phyloP scores from a whole-genome alignment of 2,797 vertebrate species.

The Typhlichthys eigenmanni region DNA sequence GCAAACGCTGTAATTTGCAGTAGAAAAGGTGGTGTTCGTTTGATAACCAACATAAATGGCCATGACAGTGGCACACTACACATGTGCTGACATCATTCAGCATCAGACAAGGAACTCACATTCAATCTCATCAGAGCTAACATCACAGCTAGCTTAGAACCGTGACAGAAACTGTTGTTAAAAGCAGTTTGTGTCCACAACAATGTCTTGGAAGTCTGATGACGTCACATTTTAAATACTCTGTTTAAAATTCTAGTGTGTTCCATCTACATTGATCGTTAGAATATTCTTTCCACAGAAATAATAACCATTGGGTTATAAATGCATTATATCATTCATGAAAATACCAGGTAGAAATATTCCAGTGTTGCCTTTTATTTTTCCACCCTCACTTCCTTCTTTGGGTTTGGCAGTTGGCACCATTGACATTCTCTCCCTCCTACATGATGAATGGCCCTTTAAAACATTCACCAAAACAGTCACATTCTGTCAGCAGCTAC shows the following conservation, averaged over 20 bases:
- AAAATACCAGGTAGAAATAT: too few relatives aligned
- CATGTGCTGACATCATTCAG: not conserved
- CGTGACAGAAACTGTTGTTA: not conserved
- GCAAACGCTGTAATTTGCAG: constrained; percentile 1
- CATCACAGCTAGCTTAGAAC: not conserved
- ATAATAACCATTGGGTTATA: not conserved
- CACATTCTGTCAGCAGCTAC: not conserved
- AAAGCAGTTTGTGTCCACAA: not conserved
- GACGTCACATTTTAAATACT: not conserved
- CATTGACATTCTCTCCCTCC: not conserved
- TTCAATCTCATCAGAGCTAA: not conserved
- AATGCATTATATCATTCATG: not conserved
- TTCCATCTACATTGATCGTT: not conserved
- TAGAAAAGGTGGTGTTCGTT: not conserved
- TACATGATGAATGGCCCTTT: constrained; percentile 1
- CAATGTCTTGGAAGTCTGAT: not conserved
- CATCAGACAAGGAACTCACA: not conserved
- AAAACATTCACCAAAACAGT: not conserved
- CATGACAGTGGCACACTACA: constrained; percentile 16
- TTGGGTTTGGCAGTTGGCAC: not conserved
- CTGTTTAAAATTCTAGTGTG: not conserved
- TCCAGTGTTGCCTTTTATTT: not conserved
- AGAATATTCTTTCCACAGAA: not conserved
- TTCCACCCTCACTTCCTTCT: not conserved
- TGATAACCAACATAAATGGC: constrained; percentile 1